Evolutionary conservation across 2,888 invertebrate species (phyloP).

Genomic region (Drosophila rubida): DNA sequence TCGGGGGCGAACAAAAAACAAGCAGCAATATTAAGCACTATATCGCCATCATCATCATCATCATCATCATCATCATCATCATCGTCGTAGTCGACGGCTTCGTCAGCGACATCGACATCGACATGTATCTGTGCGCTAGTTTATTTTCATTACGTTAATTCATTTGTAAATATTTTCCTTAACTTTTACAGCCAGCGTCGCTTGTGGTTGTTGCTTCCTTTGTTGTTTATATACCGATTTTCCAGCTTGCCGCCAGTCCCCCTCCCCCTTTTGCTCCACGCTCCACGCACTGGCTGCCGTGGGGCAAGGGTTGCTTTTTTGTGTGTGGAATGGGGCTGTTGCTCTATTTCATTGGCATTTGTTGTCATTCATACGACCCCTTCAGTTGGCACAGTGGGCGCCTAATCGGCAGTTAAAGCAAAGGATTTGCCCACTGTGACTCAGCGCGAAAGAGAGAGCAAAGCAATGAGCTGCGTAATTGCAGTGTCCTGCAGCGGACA

Average conservation of each 20-base stretch:
- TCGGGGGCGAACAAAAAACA: neutral
- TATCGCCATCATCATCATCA: constrained; percentile 10
- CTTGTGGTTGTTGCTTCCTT: constrained; percentile 30
- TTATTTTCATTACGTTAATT: constrained; percentile 79
- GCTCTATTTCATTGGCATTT: constrained; percentile 60
- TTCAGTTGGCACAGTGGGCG: constrained; percentile 61
- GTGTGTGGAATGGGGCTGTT: constrained; percentile 6
- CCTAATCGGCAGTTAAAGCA: constrained; percentile 39
- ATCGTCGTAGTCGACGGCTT: constrained; percentile 16
- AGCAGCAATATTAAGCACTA: constrained; percentile 20
- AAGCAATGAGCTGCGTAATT: constrained; percentile 33
- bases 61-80: constrained; percentile 18
- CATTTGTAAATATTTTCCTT: constrained; percentile 78
- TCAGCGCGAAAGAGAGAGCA: neutral
- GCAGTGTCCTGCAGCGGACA: constrained; percentile 19
- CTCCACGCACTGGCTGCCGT: neutral
- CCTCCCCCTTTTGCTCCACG: neutral
- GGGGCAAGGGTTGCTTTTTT: constrained; percentile 34
- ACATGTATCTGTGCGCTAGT: constrained; percentile 61
- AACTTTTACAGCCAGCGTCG: constrained; percentile 67
- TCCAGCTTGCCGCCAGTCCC: constrained; percentile 38
- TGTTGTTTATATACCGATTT: constrained; percentile 71
- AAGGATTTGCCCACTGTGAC: constrained; percentile 19
- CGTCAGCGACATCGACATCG: constrained; percentile 20
- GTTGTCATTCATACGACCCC: constrained; percentile 56